Evolutionary conservation across 2,113 vertebrate genomes (phyloP).

Genomic region (Oenanthe melanoleuca): DNA sequence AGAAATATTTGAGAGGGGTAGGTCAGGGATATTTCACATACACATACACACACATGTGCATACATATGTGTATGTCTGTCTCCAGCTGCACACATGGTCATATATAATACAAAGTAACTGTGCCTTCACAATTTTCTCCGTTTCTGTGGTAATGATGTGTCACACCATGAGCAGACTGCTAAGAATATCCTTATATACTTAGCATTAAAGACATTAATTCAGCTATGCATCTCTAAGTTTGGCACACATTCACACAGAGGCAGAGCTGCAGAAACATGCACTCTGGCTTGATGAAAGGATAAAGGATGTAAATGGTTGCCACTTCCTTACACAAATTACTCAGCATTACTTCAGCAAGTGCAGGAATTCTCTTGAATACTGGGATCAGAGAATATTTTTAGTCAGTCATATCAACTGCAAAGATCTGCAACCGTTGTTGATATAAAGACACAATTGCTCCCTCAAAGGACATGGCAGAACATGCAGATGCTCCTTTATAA

Average conservation of each 20-base stretch:
- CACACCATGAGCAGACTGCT: not conserved
- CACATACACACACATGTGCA: fast-evolving
- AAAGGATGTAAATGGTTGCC: not conserved
- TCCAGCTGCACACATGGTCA: not conserved
- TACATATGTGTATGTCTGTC: too few species aligned
- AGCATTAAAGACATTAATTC: not conserved
- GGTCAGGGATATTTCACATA: not conserved
- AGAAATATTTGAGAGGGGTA: not conserved
- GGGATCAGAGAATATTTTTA: not conserved
- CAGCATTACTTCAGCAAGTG: not conserved
- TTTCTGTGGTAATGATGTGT: not conserved
- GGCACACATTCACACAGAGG: not conserved
- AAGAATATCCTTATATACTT: not conserved
- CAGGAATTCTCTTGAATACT: not conserved
- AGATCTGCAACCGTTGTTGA: not conserved
- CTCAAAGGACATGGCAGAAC: not conserved
- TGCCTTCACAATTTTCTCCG: not conserved
- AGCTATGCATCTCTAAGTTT: not conserved
- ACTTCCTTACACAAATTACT: not conserved
- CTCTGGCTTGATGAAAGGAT: not conserved
- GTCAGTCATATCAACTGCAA: not conserved
- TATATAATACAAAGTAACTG: not conserved
- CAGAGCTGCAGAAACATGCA: not conserved
- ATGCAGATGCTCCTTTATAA: not conserved
- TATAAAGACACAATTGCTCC: not conserved